These are phyloP conservation scores for Turdus rufiventris DNA, from an alignment of 2,113 vertebrate genomes.

Conservation along the genomic window DNA sequence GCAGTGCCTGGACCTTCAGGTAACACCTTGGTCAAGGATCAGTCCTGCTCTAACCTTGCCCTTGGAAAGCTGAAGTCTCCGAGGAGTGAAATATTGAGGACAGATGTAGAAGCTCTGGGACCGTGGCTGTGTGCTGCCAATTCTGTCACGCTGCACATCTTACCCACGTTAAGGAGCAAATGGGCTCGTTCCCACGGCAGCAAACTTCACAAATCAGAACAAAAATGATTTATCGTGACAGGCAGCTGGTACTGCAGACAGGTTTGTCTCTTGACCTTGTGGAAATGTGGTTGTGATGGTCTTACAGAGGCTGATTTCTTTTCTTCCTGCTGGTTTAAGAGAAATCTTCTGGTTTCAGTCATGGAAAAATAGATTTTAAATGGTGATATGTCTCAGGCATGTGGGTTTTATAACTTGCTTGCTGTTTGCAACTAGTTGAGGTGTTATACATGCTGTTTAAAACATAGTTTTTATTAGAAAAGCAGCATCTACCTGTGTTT, in stretches of 20 bases:
- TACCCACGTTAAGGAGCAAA: slow-evolving; percentile 39
- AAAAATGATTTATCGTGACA: slow-evolving; percentile 32
- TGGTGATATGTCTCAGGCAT: not conserved
- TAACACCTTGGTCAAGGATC: not conserved
- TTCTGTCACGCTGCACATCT: slow-evolving; percentile 22
- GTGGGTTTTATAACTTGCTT: not conserved
- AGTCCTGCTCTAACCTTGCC: not conserved
- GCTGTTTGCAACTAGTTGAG: not conserved
- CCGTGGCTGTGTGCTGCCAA: not conserved
- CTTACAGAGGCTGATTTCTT: not conserved
- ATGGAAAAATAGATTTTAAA: not conserved
- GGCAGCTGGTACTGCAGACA: slow-evolving; percentile 39
- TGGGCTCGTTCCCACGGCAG: slow-evolving; percentile 24
- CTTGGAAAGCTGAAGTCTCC: not conserved
- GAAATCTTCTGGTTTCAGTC: not conserved
- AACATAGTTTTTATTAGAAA: not conserved
- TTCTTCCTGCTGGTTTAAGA: not conserved
- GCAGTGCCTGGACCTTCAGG: not conserved
- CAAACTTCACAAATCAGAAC: slow-evolving; percentile 50
- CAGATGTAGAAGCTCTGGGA: not conserved
- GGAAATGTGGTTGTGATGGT: not conserved
- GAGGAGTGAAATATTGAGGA: slow-evolving; percentile 30
- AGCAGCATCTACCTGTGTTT: not conserved
- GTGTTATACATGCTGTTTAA: not conserved
- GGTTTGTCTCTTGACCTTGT: slow-evolving; percentile 17